phyloP scores from a whole-genome alignment of 2,113 vertebrate genomes.

The Psophia crepitans region DNA sequence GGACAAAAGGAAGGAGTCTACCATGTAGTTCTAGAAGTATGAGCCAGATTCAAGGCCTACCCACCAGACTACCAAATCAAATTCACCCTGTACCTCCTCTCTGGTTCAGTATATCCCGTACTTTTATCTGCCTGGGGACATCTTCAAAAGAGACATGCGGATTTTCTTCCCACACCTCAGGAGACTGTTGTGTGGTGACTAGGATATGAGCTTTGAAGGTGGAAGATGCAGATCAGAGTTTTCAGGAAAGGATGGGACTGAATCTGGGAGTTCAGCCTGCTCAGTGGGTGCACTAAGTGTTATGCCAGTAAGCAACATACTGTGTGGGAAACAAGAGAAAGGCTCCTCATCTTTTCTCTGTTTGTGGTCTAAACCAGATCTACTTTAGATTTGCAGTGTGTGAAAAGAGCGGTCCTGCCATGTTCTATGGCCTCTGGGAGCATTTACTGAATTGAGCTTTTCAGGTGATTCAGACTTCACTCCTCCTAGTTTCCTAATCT shows the following conservation, averaged over 20 bases:
- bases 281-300: neutral
- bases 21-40: neutral
- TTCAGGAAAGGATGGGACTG: neutral
- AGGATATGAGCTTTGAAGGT: neutral
- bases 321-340: neutral
- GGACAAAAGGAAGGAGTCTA: neutral
- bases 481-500: conserved; percentile 45
- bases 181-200: neutral
- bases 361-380: neutral
- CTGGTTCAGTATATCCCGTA: neutral
- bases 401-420: neutral
- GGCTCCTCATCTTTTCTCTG: neutral
- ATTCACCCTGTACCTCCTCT: neutral
- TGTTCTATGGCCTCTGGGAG: neutral
- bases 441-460: neutral
- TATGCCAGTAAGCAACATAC: neutral
- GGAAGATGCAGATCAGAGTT: neutral
- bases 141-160: neutral
- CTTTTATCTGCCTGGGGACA: neutral
- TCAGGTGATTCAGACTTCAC: conserved; percentile 31
- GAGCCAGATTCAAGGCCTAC: neutral
- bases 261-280: neutral
- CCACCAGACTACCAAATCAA: neutral
- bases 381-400: neutral
- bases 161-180: neutral